These are phyloP conservation scores for Acanthopagrus latus DNA, from an alignment of 2,797 vertebrate species.

Conservation along the genomic window DNA sequence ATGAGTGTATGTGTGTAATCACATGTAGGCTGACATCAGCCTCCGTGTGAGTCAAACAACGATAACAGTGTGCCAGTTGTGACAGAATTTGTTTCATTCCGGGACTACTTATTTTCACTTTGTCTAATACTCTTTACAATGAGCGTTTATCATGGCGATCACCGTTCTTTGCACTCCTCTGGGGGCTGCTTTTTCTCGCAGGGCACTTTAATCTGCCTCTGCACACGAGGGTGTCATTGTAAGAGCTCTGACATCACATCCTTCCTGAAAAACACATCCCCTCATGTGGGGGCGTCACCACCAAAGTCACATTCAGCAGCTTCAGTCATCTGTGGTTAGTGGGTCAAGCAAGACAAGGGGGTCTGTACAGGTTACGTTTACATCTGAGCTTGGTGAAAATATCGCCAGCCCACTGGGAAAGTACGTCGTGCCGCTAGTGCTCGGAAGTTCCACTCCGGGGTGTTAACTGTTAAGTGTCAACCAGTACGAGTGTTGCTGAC, in stretches of 20 bases:
- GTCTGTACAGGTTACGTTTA: constrained; percentile 7
- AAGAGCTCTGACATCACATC: constrained; percentile 58
- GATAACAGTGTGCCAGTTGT: constrained; percentile 20
- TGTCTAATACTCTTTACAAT: neutral
- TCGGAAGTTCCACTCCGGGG: constrained; percentile 70
- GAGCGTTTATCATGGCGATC: neutral
- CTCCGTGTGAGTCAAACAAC: constrained; percentile 33
- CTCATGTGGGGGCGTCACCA: constrained; percentile 1
- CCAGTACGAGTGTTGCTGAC: neutral
- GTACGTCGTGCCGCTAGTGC: constrained; percentile 47
- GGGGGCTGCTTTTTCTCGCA: neutral
- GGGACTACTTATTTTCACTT: constrained; percentile 8
- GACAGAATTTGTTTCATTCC: neutral
- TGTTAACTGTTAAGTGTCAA: constrained; percentile 12
- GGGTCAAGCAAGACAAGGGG: constrained; percentile 20
- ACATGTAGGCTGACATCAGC: constrained; percentile 50
- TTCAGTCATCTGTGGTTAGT: constrained; percentile 15
- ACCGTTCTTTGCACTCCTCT: neutral
- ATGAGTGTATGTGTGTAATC: constrained; percentile 25
- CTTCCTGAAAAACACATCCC: constrained; percentile 56
- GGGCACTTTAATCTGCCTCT: constrained; percentile 12
- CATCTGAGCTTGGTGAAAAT: neutral
- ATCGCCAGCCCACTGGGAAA: constrained; percentile 76
- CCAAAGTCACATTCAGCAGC: no score
- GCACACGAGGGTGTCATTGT: neutral